Evolutionary conservation across 2,888 invertebrate species (phyloP).

Genomic region (Frankliniella fusca): DNA sequence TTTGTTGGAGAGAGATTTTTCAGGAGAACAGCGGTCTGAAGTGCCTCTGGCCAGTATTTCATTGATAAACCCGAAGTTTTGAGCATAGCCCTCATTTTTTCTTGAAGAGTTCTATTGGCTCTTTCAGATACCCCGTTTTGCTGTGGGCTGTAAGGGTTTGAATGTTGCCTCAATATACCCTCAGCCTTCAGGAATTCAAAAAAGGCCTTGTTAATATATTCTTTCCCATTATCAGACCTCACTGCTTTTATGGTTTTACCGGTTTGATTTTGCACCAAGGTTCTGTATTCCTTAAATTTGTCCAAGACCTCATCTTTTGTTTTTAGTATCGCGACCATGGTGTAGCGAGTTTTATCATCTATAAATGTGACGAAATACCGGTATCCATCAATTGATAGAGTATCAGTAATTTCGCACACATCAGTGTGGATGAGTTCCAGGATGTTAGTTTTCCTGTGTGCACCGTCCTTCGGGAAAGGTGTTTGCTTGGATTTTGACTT

Average conservation of each 20-base stretch:
- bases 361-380: constrained; percentile 43
- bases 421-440: constrained; percentile 42
- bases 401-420: constrained; percentile 41
- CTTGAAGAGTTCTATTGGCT: constrained; percentile 42
- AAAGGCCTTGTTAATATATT: constrained; percentile 38
- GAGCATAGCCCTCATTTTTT: constrained; percentile 42
- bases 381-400: constrained; percentile 38
- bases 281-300: too few relatives aligned
- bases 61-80: constrained; percentile 39
- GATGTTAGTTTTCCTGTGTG: too few relatives aligned
- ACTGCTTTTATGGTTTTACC: constrained; percentile 41
- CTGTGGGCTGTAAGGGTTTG: constrained; percentile 41
- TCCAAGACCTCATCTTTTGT: constrained; percentile 41
- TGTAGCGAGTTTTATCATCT: constrained; percentile 42
- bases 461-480: too few relatives aligned
- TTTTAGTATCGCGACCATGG: constrained; percentile 42
- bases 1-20: constrained; percentile 42
- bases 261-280: constrained; percentile 42
- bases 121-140: constrained; percentile 39
- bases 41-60: too few relatives aligned
- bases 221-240: constrained; percentile 41
- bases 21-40: too few relatives aligned
- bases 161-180: constrained; percentile 36
- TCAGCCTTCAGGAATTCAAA: constrained; percentile 37
- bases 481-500: too few relatives aligned